Base-by-base conservation (phyloP, 2,113 vertebrate species). In the Ascaphus truei region DNA sequence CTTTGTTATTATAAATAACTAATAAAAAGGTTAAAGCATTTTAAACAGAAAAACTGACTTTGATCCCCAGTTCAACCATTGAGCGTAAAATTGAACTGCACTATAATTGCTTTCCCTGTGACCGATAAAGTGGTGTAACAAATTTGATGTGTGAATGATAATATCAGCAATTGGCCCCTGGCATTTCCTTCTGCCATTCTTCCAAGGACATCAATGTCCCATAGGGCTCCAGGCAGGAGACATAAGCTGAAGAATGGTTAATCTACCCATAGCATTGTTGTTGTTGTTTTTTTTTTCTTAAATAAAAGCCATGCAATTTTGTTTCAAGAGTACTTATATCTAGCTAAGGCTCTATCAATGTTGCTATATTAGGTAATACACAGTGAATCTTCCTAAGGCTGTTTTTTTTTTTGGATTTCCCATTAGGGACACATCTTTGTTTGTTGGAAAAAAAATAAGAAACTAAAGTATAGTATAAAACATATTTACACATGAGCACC, bases 71-170 rank as follows among this genome's bases (percentile, higher is more conserved):
- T 87, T 89, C 83, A 92, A 87, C 83, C 87, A 89, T 83, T 84
- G 90, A 91, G 89, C 91, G 91, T 88, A 92, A 93, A 91, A 93
- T 92, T 93, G 89, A 92, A 91, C 89, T 85, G 89, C 86, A 88
- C 88, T 92, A 91, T 92, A 92, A 93, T 92, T 92, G 89, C 91
- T 92, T 92, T 93, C 84, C 84, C 86, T 88, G 87, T 90, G 90
- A 92, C 91, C 80, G 90, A 93, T 92, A 93, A 93, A 92, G 88
- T 87, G 80, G 88, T 92, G 88, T 92, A 90, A 90, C 92, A 92
- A 93, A 93, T 93, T 92, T 89, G 88, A 89, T 90, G 90, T 91
- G 90, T 92, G 92, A 93, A 91, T 91, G 92, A 93, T 92, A 92
- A 91, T 90, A 92, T 92, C 92, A 90, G 88, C 84, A 88, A 85